These are phyloP conservation scores for Bubo scandiacus DNA, from an alignment of 2,113 vertebrate species.

Conservation along the genomic window DNA sequence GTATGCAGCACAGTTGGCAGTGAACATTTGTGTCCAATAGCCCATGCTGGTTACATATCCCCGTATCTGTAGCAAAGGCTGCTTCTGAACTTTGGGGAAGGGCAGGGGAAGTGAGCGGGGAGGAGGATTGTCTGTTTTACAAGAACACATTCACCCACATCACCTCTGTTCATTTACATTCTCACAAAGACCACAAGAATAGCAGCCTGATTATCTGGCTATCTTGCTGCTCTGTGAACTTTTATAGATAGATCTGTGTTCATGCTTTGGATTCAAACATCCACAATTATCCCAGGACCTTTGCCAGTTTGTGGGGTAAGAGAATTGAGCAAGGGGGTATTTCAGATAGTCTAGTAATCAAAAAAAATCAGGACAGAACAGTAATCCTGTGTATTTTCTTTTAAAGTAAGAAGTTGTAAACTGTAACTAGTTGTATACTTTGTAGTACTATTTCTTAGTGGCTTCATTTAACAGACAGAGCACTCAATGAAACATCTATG, in stretches of 20 bases:
- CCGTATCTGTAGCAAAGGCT: neutral
- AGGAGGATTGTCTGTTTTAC: neutral
- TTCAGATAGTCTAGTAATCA: neutral
- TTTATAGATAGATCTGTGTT: neutral
- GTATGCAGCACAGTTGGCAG: neutral
- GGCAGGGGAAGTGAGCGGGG: accelerated
- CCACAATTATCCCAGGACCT: neutral
- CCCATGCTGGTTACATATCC: neutral
- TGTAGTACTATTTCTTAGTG: neutral
- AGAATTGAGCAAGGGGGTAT: neutral
- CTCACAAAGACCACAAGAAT: neutral
- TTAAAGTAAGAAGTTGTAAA: neutral
- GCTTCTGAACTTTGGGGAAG: neutral
- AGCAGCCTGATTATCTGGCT: neutral
- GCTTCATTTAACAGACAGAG: neutral
- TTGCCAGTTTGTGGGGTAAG: neutral
- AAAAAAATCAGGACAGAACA: neutral
- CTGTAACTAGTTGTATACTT: neutral
- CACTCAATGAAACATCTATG: neutral
- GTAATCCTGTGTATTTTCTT: neutral
- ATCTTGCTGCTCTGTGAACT: neutral
- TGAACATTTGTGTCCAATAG: neutral
- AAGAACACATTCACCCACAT: neutral
- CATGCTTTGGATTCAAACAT: neutral
- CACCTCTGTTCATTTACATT: neutral